These are phyloP conservation scores for Hermaeophaga mercurialis DNA, from an alignment of 2,888 invertebrate genomes.

Conservation along the genomic window DNA sequence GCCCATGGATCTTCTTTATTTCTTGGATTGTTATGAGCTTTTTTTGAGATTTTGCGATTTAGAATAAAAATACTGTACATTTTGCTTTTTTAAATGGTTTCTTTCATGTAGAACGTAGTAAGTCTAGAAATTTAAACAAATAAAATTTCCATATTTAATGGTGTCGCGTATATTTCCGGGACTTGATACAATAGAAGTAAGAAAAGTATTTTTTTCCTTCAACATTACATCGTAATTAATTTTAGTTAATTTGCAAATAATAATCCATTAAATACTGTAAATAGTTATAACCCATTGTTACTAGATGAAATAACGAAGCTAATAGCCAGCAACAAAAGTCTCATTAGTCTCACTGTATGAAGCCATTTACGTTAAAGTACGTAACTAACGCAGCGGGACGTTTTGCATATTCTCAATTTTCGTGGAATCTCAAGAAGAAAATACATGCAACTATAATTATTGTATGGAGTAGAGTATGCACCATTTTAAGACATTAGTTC, in stretches of 20 bases:
- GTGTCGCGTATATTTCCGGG: no score
- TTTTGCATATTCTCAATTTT: constrained; percentile 11
- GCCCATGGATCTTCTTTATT: no score
- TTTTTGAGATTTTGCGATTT: no score
- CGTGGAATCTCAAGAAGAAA: constrained; percentile 10
- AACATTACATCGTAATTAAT: no score
- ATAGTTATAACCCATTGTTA: constrained; percentile 9
- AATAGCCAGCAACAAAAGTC: constrained; percentile 8
- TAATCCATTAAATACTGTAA: constrained; percentile 6
- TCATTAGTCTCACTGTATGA: constrained; percentile 6
- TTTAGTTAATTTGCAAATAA: constrained; percentile 4
- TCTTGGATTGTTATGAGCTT: no score
- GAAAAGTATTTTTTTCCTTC: no score
- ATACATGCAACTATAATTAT: constrained; percentile 9
- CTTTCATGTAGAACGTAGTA: no score
- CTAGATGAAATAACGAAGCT: constrained; percentile 6
- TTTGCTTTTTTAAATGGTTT: no score
- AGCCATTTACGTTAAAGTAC: constrained; percentile 8
- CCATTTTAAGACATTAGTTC: not conserved
- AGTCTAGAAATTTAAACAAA: no score
- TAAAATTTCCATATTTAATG: no score
- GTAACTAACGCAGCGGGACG: constrained; percentile 9
- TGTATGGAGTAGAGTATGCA: constrained; percentile 4
- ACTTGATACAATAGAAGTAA: no score
- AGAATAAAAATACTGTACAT: no score